Evolutionary conservation across 1,140 invertebrate species (phyloP).

Genomic region (Trissolcus basalis): DNA sequence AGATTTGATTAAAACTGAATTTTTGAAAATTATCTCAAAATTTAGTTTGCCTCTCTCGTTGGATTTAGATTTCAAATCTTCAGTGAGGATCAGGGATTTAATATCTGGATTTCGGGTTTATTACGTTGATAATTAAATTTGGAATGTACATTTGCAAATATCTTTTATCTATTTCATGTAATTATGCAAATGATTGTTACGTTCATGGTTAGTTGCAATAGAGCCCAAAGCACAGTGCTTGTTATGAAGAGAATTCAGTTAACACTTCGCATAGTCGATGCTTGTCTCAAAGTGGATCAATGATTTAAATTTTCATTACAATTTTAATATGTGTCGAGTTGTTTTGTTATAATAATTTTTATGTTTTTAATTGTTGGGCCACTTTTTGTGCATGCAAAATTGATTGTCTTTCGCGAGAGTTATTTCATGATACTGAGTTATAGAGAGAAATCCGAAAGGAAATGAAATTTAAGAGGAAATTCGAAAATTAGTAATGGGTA

Average conservation of each 20-base stretch:
- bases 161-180: conserved; percentile 31
- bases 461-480: too few species aligned
- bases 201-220: conserved; percentile 19
- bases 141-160: conserved; percentile 17
- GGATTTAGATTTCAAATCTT: neutral
- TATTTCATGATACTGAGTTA: too few species aligned
- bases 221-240: conserved; percentile 22
- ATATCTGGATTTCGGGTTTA: conserved; percentile 12
- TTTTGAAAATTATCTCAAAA: too few species aligned
- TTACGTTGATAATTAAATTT: conserved; percentile 20
- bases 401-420: too few species aligned
- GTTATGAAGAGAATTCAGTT: conserved; percentile 37
- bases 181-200: conserved; percentile 39
- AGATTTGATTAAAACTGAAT: too few species aligned
- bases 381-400: too few species aligned
- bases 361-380: too few species aligned
- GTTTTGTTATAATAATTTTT: too few species aligned
- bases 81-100: conserved; percentile 9
- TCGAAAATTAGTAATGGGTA: too few species aligned
- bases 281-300: conserved; percentile 21
- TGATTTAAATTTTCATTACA: conserved; percentile 19
- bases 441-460: too few species aligned
- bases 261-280: conserved; percentile 31
- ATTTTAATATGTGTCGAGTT: conserved; percentile 16
- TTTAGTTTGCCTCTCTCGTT: too few species aligned